These are phyloP conservation scores for Leucophora obtusa DNA, from an alignment of 2,888 invertebrate genomes.

Conservation along the genomic window DNA sequence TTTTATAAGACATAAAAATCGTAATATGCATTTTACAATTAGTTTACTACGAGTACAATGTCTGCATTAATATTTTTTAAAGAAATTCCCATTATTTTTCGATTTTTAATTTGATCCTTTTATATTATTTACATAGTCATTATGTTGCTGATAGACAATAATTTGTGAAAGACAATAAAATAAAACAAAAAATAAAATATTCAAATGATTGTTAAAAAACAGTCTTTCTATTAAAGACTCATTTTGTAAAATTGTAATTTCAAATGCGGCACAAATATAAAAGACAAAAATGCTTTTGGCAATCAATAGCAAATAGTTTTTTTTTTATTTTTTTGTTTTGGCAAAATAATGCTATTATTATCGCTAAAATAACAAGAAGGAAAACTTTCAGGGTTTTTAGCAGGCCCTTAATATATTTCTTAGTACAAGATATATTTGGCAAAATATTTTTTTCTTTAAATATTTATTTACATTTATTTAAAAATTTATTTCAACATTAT, in stretches of 20 bases:
- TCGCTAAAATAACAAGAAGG: background rate
- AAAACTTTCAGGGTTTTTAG: background rate
- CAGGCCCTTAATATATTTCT: constrained; percentile 39
- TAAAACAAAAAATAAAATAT: constrained; percentile 30
- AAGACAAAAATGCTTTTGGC: constrained; percentile 54
- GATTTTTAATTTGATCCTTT: constrained; percentile 35
- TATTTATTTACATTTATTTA: constrained; percentile 59
- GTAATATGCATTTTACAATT: too few relatives aligned
- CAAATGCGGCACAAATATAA: constrained; percentile 34
- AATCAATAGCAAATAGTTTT: constrained; percentile 56
- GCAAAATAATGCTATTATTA: constrained; percentile 57
- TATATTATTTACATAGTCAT: constrained; percentile 17
- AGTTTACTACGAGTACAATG: too few relatives aligned
- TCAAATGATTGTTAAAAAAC: constrained; percentile 26
- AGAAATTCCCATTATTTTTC: background rate
- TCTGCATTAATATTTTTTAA: too few relatives aligned
- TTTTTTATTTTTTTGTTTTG: constrained; percentile 17
- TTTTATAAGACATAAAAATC: too few relatives aligned
- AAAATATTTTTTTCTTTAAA: background rate
- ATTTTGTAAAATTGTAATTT: constrained; percentile 52
- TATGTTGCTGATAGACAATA: constrained; percentile 23
- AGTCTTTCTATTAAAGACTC: too few relatives aligned
- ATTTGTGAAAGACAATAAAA: background rate
- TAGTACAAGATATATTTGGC: constrained; percentile 7
- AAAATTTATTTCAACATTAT: constrained; percentile 67